A percentile compares a stretch with the other conserved stretches of the same genome.
Evolutionary conservation across 2,888 invertebrate species (phyloP).

Genomic region (Vannuccia rotundouncinata): DNA sequence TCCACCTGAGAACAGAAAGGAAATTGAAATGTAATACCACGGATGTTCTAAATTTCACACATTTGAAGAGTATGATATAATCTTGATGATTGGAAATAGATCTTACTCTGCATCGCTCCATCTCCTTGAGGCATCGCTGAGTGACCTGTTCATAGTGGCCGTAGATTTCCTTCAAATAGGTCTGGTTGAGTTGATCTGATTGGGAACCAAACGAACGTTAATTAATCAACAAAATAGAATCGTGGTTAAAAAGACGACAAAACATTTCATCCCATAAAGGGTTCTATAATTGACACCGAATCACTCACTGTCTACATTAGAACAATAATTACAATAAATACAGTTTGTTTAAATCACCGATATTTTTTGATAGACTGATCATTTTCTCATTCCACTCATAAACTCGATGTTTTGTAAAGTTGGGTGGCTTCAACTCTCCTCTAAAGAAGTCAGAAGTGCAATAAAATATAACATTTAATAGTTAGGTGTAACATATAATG

Average conservation of each 20-base stretch:
- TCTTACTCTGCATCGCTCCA: conserved; percentile 49
- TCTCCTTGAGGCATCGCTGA: conserved; percentile 48
- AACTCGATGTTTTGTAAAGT: conserved; percentile 50
- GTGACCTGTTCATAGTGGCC: conserved; percentile 52
- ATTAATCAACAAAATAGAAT: too few relatives aligned
- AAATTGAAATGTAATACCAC: too few relatives aligned
- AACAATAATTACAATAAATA: too few relatives aligned
- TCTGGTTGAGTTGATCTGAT: conserved; percentile 48
- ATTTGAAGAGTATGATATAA: too few relatives aligned
- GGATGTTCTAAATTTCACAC: too few relatives aligned
- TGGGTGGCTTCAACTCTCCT: conserved; percentile 44
- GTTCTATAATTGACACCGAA: too few relatives aligned
- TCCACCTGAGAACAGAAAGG: conserved; percentile 36
- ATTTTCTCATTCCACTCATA: conserved; percentile 53
- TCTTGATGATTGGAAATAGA: too few relatives aligned
- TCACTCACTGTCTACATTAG: too few relatives aligned
- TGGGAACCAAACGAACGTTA: too few relatives aligned
- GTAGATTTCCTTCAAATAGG: conserved; percentile 48
- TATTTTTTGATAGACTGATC: conserved; percentile 46
- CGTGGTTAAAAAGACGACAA: too few relatives aligned
- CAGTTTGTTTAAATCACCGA: too few relatives aligned
- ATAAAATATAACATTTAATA: neutral
- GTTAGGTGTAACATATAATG: neutral
- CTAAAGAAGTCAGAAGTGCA: neutral
- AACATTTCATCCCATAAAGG: too few relatives aligned